phyloP scores from a whole-genome alignment of 2,113 vertebrate genomes.

The Epinephelus fuscoguttatus region DNA sequence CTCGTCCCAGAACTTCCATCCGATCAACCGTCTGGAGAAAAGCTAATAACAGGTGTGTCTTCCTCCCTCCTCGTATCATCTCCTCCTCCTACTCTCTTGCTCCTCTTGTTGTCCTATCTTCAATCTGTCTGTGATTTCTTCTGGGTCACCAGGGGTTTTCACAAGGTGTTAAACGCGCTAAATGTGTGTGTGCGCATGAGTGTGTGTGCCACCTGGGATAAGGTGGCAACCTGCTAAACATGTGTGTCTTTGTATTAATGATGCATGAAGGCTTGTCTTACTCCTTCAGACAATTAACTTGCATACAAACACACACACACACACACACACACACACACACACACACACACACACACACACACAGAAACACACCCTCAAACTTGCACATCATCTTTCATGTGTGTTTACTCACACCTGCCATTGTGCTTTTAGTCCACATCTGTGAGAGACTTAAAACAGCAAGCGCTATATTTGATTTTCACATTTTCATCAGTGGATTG shows the following conservation, averaged over 20 bases:
- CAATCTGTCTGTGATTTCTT: constrained; percentile 52
- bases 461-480: background rate
- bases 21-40: constrained; percentile 69
- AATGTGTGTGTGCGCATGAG: constrained; percentile 32
- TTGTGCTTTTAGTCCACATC: constrained; percentile 24
- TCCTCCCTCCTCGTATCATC: constrained; percentile 26
- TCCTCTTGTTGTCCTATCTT: constrained; percentile 48
- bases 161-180: constrained; percentile 49
- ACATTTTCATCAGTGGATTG: background rate
- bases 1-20: constrained; percentile 21
- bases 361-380: background rate
- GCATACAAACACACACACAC: constrained; percentile 21
- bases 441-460: constrained; percentile 7
- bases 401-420: constrained; percentile 42
- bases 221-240: constrained; percentile 66
- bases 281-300: constrained; percentile 43
- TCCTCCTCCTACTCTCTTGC: constrained; percentile 32
- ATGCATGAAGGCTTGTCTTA: constrained; percentile 52
- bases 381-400: background rate
- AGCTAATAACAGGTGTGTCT: constrained; percentile 81
- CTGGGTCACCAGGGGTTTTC: constrained; percentile 35
- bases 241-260: constrained; percentile 56
- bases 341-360: constrained; percentile 20
- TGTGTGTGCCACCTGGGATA: constrained; percentile 40
- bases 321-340: background rate